Evolutionary conservation across 2,888 invertebrate species (phyloP).

Genomic region (Monochamus alternatus): DNA sequence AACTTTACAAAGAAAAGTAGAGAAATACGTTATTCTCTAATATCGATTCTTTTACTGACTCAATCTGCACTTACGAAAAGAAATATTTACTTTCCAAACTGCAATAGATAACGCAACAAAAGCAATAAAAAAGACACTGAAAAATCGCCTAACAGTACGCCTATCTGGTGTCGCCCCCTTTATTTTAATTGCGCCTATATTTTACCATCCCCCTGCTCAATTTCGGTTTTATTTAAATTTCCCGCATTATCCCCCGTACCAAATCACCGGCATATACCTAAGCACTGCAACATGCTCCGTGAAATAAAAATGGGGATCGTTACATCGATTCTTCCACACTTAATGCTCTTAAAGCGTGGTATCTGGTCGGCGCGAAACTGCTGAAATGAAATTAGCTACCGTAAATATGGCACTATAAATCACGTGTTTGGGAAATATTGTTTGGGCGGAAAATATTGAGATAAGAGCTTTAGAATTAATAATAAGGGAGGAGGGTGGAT

Average conservation of each 20-base stretch:
- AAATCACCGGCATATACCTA: background rate
- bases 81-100: no score
- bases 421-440: slow-evolving; percentile 12
- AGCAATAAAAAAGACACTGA: background rate
- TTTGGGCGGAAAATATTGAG: background rate
- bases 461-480: slow-evolving; percentile 25
- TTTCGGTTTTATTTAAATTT: slow-evolving; percentile 18
- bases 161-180: slow-evolving; percentile 10
- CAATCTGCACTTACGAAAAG: no score
- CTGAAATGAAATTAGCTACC: slow-evolving; percentile 35
- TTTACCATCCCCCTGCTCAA: background rate
- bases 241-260: background rate
- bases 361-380: slow-evolving; percentile 1
- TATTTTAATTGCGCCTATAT: background rate
- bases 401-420: slow-evolving; percentile 13
- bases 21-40: no score
- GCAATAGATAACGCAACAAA: no score
- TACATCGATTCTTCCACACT: slow-evolving; percentile 26
- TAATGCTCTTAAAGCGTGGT: slow-evolving; percentile 24
- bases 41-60: no score
- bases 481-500: background rate
- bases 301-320: slow-evolving; percentile 7
- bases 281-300: slow-evolving; percentile 2
- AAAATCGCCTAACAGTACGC: background rate
- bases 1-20: no score